Evolutionary conservation across 2,113 vertebrate species (phyloP).

Genomic region (Vireo altiloquus): DNA sequence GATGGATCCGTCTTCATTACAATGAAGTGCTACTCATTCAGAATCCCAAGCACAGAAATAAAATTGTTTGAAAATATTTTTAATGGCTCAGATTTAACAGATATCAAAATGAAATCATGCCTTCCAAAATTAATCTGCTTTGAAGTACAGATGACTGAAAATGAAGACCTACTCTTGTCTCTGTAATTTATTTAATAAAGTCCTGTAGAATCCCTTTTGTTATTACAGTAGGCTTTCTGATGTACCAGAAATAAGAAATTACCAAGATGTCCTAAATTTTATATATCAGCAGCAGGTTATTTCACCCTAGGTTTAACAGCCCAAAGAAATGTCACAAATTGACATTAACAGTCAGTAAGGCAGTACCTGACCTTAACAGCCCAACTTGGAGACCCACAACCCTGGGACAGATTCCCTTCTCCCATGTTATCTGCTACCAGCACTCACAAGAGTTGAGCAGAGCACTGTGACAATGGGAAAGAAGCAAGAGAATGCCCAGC

Average conservation of each 20-base stretch:
- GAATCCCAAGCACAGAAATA: not conserved
- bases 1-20: not conserved
- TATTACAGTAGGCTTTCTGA: not conserved
- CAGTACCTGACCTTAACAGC: not conserved
- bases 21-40: not conserved
- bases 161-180: not conserved
- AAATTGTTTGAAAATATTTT: not conserved
- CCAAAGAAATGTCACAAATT: not conserved
- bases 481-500: not conserved
- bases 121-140: conserved; percentile 3
- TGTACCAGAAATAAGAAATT: not conserved
- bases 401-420: not conserved
- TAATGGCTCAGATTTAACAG: not conserved
- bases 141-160: not conserved
- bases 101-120: not conserved
- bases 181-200: not conserved
- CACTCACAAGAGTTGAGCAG: not conserved
- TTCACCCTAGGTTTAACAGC: not conserved
- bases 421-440: not conserved
- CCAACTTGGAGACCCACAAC: not conserved
- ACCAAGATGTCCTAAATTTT: not conserved
- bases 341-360: too few species aligned
- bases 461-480: not conserved
- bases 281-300: not conserved
- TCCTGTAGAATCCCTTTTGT: not conserved